A percentile compares a stretch with the other conserved stretches of the same genome.
These are phyloP conservation scores for Drosophila cracens DNA, from an alignment of 2,888 invertebrate species.

Conservation along the genomic window DNA sequence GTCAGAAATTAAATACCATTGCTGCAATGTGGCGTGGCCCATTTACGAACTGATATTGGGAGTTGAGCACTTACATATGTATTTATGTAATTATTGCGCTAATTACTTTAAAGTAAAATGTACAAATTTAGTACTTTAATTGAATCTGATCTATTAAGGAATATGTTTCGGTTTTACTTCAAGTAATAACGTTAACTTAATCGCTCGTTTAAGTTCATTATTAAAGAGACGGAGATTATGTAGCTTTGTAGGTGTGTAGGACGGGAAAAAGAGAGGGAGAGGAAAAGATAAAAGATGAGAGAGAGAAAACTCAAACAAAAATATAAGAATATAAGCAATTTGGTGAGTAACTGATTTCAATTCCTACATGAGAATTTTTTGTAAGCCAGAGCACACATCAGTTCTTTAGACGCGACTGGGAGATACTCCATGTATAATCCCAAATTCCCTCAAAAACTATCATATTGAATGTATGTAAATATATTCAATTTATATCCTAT, in stretches of 20 bases:
- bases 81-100: neutral
- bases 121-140: neutral
- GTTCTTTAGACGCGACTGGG: neutral
- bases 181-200: neutral
- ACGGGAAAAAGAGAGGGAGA: neutral
- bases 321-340: no score
- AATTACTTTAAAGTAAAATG: neutral
- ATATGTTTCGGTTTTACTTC: neutral
- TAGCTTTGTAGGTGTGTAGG: neutral
- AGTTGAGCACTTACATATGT: neutral
- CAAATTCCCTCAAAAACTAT: neutral
- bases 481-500: neutral
- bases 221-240: neutral
- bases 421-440: neutral
- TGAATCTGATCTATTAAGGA: neutral
- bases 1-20: neutral
- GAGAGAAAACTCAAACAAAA: neutral
- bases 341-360: no score
- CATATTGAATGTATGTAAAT: neutral
- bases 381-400: neutral
- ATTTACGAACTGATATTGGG: neutral
- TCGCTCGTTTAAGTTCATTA: neutral
- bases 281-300: neutral
- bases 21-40: neutral
- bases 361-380: no score